phyloP scores from a whole-genome alignment of 2,888 invertebrate species.

The Catocala nupta region DNA sequence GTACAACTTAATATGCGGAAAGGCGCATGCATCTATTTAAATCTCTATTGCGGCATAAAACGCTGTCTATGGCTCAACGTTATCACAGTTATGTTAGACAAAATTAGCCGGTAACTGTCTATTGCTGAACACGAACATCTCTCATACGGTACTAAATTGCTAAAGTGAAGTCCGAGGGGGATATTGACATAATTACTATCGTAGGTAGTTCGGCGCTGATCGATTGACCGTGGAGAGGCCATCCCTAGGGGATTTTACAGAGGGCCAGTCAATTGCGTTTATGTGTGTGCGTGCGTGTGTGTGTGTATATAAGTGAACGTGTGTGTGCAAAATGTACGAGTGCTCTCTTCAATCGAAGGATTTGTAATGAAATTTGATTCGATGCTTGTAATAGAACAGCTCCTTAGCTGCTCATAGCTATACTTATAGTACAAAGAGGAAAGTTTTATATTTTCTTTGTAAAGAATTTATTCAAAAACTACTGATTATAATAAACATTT shows the following conservation, averaged over 20 bases:
- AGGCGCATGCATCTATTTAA: too few relatives aligned
- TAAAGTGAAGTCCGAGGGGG: constrained; percentile 14
- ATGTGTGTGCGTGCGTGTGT: neutral
- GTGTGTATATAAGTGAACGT: neutral
- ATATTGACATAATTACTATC: constrained; percentile 22
- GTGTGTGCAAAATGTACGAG: neutral
- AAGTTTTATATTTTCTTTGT: too few relatives aligned
- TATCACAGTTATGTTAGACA: neutral
- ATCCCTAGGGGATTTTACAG: constrained; percentile 12
- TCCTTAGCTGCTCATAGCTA: too few relatives aligned
- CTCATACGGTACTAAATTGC: neutral
- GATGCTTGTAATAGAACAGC: too few relatives aligned
- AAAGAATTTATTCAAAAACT: too few relatives aligned
- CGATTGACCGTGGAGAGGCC: constrained; percentile 18
- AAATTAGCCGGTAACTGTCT: constrained; percentile 6
- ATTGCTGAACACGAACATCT: neutral
- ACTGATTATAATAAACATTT: too few relatives aligned
- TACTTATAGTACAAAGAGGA: too few relatives aligned
- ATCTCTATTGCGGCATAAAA: too few relatives aligned
- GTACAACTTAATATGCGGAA: too few relatives aligned
- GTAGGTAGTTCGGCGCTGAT: constrained; percentile 8
- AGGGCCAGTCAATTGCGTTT: constrained; percentile 4
- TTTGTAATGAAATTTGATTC: too few relatives aligned
- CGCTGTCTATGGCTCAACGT: too few relatives aligned
- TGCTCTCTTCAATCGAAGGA: too few relatives aligned